Conservation (phyloP, 2,113 vertebrate species). For the Pavo muticus region DNA sequence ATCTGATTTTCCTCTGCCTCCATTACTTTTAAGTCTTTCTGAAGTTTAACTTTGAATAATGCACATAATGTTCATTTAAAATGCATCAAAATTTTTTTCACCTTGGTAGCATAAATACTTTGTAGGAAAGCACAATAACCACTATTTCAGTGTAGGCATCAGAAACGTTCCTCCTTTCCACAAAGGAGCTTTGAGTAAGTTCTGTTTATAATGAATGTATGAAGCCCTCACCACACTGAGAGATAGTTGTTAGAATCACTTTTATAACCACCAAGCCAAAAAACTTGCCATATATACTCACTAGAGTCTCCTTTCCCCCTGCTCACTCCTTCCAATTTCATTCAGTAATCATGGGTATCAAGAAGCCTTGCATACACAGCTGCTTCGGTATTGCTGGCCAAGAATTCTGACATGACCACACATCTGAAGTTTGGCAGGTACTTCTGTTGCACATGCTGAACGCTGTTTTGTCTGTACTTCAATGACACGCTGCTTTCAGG, state of each 20-base stretch:
- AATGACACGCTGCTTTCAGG: conserved; percentile 4
- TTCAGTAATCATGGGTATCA: neutral
- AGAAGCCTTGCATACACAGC: neutral
- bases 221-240: neutral
- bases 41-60: neutral
- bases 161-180: neutral
- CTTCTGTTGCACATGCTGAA: neutral
- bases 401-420: neutral
- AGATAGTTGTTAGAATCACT: neutral
- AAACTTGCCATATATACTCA: neutral
- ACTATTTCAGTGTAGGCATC: neutral
- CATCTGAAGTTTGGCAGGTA: neutral
- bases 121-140: neutral
- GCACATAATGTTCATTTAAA: neutral
- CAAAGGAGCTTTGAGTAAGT: neutral
- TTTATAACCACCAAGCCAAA: neutral
- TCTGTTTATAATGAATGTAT: neutral
- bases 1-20: conserved; percentile 3
- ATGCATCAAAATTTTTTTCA: conserved; percentile 27
- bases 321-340: neutral
- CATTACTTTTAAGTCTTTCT: conserved; percentile 1
- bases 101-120: conserved; percentile 14
- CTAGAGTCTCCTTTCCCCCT: neutral
- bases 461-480: neutral
- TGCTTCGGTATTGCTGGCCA: neutral